Evolutionary conservation across 2,888 invertebrate genomes (phyloP), one percentile per base, ranked within the genome.

Genomic region (Brachyopa scutellaris): DNA sequence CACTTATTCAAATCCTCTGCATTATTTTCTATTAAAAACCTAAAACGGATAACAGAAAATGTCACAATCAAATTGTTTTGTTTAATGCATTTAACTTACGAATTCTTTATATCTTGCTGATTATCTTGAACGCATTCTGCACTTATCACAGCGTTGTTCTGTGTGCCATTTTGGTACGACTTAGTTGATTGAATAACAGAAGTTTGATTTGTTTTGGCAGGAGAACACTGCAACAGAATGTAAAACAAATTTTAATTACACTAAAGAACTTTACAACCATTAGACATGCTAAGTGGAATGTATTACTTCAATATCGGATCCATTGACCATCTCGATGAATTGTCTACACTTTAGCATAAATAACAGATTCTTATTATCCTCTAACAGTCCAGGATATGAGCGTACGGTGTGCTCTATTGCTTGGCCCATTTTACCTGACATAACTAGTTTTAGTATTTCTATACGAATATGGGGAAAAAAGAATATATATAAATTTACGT

Each of bases 271-370:
- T 55, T 59, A 69, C n/a, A 49, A 11, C 38, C 40, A 42, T 6
- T n/a, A 49, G 7, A 47, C 5, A 15, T 53, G 86, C 33, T 62
- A 66, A 67, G 70, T 55, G 67, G 66, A 59, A 69, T 88, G 86
- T 89, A 92, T 91, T 91, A 93, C 93, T 91, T 94, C 95, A 47
- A 94, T 93, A 91, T 97, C 97, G 66, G 96, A 94, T 73, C 97
- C 97, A 91, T 96, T 96, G 85, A 99, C 97, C 97, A 99, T 98
- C 92, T 99, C 99, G 36, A 99, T 96, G 92, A 99, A 99, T 92
- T 99, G 99, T 84, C 99, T 95, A 89, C 98, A 98, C 91, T 98
- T 98, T 88, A 99, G 94, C 93, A 97, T 95, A 92, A 99, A 99
- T 90, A 97, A 93, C 87, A 99, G 93, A 91, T 97, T 97, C 86